Base-by-base conservation (phyloP, 1,140 invertebrate genomes). In the Drosophila pruinosa region DNA sequence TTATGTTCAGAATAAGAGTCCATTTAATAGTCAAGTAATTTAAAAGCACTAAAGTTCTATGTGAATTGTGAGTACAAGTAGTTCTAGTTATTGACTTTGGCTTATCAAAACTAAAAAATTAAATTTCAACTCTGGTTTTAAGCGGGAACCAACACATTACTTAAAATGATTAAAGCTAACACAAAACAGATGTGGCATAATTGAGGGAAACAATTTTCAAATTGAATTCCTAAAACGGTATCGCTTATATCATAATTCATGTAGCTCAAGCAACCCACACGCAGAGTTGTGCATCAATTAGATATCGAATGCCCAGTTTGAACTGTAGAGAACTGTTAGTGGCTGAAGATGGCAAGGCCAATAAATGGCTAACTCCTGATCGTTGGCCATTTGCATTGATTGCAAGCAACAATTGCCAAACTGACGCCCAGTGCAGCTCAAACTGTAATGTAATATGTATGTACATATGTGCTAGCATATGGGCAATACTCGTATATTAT, bases 301-400 rank as follows among this genome's bases (percentile, higher is more conserved):
- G 12, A 12, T 14, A 47, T 47, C 26, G 43, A 14, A 19, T 41
- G 8, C 21, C 43, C 12, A 47, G 26, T 26, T 45, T 15, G 6
- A 38, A 36, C 10, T 38, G n/a, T 1, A 56, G 36, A 24, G 12
- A 2, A 21, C 1, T 15, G 12, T 7, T 4, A 48, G 14, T 4
- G n/a, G 17, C 5, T 43, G 24, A 47, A 81, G 56, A 47, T 53
- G 24, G 7, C 45, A 38, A 47, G 53, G 34, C 43, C 80, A 83
- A 83, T 83, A 77, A 82, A 76, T 58, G 54, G 48, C 21, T n/a
- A 21, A 21, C 61, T 24, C 8, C 68, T 79, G 75, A 82, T 82
- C 61, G 71, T 36, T 64, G 47, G 43, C 69, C 76, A 85, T 78
- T 83, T 78, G 64, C 70, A 56, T 47, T 78, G 75, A 72, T 61